Evolutionary conservation across 2,113 vertebrate genomes (phyloP), one percentile per base, ranked within the genome.

Genomic region (Notechis scutatus): DNA sequence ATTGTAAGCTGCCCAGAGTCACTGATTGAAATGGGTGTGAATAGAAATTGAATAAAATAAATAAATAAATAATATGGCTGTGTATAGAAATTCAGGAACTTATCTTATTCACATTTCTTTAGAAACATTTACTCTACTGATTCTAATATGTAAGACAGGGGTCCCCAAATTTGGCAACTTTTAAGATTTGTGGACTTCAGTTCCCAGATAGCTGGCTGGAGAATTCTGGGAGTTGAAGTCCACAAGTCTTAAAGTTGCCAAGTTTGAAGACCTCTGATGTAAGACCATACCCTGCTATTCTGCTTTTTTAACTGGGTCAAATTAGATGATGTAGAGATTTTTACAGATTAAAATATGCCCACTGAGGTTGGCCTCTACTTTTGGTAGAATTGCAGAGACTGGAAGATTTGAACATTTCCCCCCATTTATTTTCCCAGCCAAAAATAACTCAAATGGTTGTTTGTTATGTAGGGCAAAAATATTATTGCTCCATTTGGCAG

Each of bases 91-190:
- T 57, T 39, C 21, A 24, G 47, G 42, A 24, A 26, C 88, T 95
- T 95, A 59, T 93, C 91, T 95, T 94, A 96, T n/a, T 85, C 29
- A 18, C n/a, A 24, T 92, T 0, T 0, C 81, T 89, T 1, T 87
- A 12, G 39, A 64, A 47, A 55, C 64, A 91, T 90, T 12, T 55
- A 91, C 11, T 50, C 69, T 18, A 14, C 29, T n/a, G 14, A 74
- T 39, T 74, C 15, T 8, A 74, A 39, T 3, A 74, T 2, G 15
- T 8, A 74, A 74, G 47, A 50, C 47, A 47, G 8, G 47, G 8
- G 1, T 9, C 47, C 47, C 47, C 8, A 50, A 50, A 50, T 7
- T 9, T 50, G 47, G 47, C 47, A 50, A 50, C 47, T 50, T 47
- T 50, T 50, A 50, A 50, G 47, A 50, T 8, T 50, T 50, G 47